Base-by-base conservation (phyloP, 2,113 vertebrate species). In the Brachyistius frenatus region DNA sequence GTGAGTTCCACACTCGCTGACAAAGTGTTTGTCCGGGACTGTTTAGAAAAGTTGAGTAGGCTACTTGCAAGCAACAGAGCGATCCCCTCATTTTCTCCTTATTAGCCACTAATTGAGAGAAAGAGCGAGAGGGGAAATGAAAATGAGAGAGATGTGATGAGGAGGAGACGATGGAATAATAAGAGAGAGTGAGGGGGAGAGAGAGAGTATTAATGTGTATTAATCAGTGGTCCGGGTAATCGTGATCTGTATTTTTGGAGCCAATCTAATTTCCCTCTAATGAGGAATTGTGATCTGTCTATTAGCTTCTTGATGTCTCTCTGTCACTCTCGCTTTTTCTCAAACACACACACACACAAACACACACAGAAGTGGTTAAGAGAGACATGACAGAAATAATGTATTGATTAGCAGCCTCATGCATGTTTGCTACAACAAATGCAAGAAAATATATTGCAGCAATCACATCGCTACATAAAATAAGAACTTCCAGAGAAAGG, bases 81-180 rank as follows among this genome's bases (percentile, higher is more conserved):
- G 35, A 76, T 87, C 47, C 15, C 58, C 82, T 89, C 74, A 88
- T 91, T 92, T 89, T 74, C 82, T 86, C 85, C 81, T 73, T 85
- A 86, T 93, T 90, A 92, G 81, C 49, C 87, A 81, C 85, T 93
- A 91, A 93, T 89, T 90, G 87, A 88, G 85, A 86, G 82, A 79
- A 61, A 52, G 73, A 74, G 66, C 5, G 67, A 90, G 90, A 86
- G 91, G 93, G 90, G 86, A 88, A 66, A 89, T 82, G 84, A 80
- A 89, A 91, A 86, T 75, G 82, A 65, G 89, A 74, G 66, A 6
- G 58, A 66, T 31, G 61, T 72, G 81, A 88, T 73, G 74, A 80
- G 60, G 62, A 72, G 77, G 62, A 72, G 77, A 85, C 30, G 32
- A 14, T 54, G 55, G 50, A 73, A 86, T 85, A 83, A 78, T 74